Conservation (phyloP, 2,888 invertebrate genomes). For the Hyposoter didymator region DNA sequence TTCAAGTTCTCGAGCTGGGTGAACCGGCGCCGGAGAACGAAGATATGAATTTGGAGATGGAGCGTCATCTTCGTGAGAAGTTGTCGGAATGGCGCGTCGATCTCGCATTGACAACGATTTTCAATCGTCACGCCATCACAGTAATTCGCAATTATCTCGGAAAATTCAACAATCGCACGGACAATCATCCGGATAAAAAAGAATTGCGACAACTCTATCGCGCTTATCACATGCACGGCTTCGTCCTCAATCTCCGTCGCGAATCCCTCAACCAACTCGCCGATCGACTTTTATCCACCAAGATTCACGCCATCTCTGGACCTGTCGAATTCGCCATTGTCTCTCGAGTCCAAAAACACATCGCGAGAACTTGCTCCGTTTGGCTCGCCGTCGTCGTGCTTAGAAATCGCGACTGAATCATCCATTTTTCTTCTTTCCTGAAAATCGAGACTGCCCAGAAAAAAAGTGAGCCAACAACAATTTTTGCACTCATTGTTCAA, state of each 20-base stretch:
- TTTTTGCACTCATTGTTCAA: conserved; percentile 76
- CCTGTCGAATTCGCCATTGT: conserved; percentile 81
- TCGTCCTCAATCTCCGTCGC: conserved; percentile 78
- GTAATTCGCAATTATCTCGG: conserved; percentile 76
- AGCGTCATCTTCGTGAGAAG: conserved; percentile 77
- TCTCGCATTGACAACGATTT: conserved; percentile 78
- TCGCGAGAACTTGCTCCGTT: conserved; percentile 80
- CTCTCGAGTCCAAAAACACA: conserved; percentile 77
- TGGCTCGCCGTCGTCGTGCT: conserved; percentile 80
- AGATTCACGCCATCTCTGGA: conserved; percentile 78
- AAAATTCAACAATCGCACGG: conserved; percentile 71
- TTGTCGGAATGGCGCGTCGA: conserved; percentile 78
- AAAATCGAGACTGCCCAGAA: neutral
- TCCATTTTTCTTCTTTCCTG: conserved; percentile 35
- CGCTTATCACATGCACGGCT: conserved; percentile 81
- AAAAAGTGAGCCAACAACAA: neutral
- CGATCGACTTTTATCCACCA: conserved; percentile 78
- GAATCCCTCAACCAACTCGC: conserved; percentile 75
- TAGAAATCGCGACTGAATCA: conserved; percentile 75
- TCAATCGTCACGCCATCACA: conserved; percentile 80
- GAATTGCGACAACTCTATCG: conserved; percentile 80
- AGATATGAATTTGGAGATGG: conserved; percentile 73
- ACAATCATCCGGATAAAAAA: conserved; percentile 76
- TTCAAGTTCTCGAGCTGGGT: conserved; percentile 76
- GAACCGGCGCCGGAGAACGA: conserved; percentile 68